A percentile compares a stretch with the other conserved stretches of the same genome.
Evolutionary conservation across 2,113 vertebrate species (phyloP).

Genomic region (Microtus richardsoni): DNA sequence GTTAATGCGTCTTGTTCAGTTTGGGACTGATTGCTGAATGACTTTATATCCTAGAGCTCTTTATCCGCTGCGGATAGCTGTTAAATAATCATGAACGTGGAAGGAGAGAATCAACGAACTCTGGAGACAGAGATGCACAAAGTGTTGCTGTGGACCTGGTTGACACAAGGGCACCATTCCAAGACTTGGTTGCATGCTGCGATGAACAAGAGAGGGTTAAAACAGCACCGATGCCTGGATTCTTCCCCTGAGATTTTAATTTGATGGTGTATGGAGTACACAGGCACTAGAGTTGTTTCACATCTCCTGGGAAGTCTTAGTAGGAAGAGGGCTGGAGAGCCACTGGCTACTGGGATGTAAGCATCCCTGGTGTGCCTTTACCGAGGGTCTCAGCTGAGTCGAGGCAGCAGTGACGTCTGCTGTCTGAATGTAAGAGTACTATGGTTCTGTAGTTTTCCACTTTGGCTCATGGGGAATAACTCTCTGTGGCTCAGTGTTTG

Average conservation of each 20-base stretch:
- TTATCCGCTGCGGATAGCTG: not conserved
- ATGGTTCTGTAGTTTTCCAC: not conserved
- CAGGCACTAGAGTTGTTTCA: not conserved
- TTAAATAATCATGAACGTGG: conserved; percentile 26
- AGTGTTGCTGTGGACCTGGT: not conserved
- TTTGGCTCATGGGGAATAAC: not conserved
- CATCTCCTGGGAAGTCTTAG: not conserved
- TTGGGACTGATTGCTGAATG: not conserved
- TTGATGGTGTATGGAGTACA: not conserved
- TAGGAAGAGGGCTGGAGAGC: not conserved
- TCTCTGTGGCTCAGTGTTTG: not conserved
- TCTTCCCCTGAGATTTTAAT: not conserved
- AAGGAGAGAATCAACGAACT: conserved; percentile 6
- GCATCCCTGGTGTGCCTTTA: too few relatives aligned
- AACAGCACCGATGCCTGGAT: not conserved
- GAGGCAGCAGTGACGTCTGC: not conserved
- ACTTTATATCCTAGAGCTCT: not conserved
- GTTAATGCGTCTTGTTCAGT: not conserved
- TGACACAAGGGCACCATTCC: not conserved
- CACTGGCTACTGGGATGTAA: too few relatives aligned
- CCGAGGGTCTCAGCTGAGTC: not conserved
- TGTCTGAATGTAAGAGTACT: not conserved
- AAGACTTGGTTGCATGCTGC: not conserved
- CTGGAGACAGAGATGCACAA: not conserved
- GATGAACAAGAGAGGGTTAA: not conserved